These are phyloP conservation scores for Podilymbus podiceps DNA, from an alignment of 2,113 vertebrate genomes.

Conservation along the genomic window DNA sequence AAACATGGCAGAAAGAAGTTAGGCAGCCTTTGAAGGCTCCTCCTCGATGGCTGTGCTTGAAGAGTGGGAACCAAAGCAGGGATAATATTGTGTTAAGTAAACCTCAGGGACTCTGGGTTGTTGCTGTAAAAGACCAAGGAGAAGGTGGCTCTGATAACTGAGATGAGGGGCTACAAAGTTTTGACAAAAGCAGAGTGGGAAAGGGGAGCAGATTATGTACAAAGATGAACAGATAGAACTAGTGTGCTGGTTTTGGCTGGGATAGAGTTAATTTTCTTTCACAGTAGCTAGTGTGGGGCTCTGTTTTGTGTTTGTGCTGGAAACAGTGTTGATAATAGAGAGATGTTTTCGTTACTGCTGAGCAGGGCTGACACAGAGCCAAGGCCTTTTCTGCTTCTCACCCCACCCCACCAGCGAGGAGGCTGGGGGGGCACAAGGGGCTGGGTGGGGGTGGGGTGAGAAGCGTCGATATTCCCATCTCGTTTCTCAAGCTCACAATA, in stretches of 20 bases:
- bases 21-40: neutral
- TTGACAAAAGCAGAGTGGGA: neutral
- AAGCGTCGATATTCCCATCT: neutral
- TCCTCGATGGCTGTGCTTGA: neutral
- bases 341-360: too few relatives aligned
- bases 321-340: too few relatives aligned
- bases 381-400: too few relatives aligned
- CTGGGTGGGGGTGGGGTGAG: too few relatives aligned
- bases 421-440: too few relatives aligned
- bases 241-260: too few relatives aligned
- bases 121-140: neutral
- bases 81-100: neutral
- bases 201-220: neutral
- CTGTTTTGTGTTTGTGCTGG: too few relatives aligned
- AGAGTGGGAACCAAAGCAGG: neutral
- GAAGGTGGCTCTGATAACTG: neutral
- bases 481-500: neutral
- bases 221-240: neutral
- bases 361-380: too few relatives aligned
- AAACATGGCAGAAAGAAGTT: neutral
- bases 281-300: too few relatives aligned
- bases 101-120: neutral
- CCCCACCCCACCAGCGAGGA: too few relatives aligned
- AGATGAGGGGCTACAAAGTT: neutral
- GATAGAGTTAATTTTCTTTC: too few relatives aligned